These are phyloP conservation scores for Acanthornis magna DNA, from an alignment of 2,797 vertebrate species.

Conservation along the genomic window DNA sequence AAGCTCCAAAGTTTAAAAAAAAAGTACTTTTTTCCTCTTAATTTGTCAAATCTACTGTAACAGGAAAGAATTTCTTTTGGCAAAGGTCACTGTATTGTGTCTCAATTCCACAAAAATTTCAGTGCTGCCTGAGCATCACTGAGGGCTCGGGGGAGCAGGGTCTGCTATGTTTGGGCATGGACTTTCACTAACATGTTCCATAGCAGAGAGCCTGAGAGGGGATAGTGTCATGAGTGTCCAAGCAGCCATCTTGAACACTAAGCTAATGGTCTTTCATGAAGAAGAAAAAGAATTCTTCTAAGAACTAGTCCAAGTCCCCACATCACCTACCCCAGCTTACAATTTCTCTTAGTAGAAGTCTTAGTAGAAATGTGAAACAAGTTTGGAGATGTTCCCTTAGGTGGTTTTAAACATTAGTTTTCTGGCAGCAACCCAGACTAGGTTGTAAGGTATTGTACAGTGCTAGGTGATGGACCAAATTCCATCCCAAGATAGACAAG, in stretches of 20 bases:
- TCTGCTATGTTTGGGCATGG: neutral
- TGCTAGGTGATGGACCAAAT: neutral
- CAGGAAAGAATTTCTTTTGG: neutral
- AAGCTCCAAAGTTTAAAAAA: neutral
- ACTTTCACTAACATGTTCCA: neutral
- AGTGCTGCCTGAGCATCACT: neutral
- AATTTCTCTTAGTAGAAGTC: neutral
- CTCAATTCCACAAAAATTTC: neutral
- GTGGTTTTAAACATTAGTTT: slow-evolving; percentile 11
- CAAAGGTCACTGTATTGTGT: neutral
- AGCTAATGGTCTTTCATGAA: neutral
- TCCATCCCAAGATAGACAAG: neutral
- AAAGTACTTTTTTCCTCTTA: neutral
- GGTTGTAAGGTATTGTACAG: neutral
- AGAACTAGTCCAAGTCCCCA: neutral
- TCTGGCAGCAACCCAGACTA: neutral
- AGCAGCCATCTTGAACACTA: neutral
- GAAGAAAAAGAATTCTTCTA: neutral
- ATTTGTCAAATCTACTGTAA: neutral
- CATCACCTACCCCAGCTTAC: neutral
- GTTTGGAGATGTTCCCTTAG: neutral
- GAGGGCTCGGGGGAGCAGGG: neutral
- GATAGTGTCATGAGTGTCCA: neutral
- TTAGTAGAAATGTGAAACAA: neutral
- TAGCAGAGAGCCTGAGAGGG: neutral